A percentile compares a stretch with the other conserved stretches of the same genome.
phyloP scores from a whole-genome alignment of 2,888 invertebrate genomes.

The Xanthostigma xanthostigma region DNA sequence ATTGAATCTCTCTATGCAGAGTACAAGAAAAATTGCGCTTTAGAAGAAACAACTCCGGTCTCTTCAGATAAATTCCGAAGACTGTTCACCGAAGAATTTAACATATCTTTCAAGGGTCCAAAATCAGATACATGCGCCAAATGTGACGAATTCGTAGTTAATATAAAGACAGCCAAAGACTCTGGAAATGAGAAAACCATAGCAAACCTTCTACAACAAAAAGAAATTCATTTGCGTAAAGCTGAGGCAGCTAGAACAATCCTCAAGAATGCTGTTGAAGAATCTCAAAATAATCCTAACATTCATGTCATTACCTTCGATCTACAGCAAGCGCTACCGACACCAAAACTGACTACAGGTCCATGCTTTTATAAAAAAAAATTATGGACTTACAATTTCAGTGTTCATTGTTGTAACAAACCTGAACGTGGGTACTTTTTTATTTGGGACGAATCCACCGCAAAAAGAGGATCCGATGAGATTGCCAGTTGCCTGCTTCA shows the following conservation, averaged over 20 bases:
- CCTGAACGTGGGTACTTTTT: conserved; percentile 1
- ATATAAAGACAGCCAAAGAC: not conserved
- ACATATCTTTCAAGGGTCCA: not conserved
- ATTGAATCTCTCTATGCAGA: no score
- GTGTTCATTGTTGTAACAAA: not conserved
- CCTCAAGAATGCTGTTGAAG: not conserved
- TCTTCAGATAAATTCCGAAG: no score
- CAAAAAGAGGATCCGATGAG: conserved; percentile 4
- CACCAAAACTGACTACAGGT: conserved; percentile 5
- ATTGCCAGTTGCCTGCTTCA: conserved; percentile 2
- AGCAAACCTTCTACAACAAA: not conserved
- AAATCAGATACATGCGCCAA: not conserved
- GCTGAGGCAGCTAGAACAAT: not conserved
- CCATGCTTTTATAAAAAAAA: conserved; percentile 6
- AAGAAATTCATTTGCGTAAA: not conserved
- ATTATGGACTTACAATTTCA: conserved; percentile 4
- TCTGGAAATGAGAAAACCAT: not conserved
- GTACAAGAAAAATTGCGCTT: no score
- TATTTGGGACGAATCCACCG: conserved; percentile 3
- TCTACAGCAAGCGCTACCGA: conserved; percentile 5
- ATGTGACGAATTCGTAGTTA: not conserved
- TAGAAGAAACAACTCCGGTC: no score
- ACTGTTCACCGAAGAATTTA: no score
- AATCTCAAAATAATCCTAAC: not conserved
- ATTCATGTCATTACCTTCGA: conserved; percentile 1